A percentile compares a stretch with the other conserved stretches of the same genome.
Evolutionary conservation across 2,797 vertebrate species (phyloP).

Genomic region (Liparis tanakae): DNA sequence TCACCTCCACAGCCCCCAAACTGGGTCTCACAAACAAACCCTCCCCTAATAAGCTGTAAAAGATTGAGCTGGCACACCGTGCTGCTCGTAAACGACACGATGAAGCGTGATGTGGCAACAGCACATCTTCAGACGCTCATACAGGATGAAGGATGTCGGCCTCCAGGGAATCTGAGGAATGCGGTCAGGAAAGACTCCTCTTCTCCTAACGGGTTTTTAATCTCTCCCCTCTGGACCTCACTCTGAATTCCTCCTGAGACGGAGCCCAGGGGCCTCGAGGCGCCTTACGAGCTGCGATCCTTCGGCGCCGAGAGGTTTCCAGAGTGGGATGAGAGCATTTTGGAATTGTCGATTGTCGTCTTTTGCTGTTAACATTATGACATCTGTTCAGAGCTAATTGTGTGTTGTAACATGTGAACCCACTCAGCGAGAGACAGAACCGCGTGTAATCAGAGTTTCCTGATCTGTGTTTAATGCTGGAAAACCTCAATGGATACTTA

Average conservation of each 20-base stretch:
- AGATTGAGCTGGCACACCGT: neutral
- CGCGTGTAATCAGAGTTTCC: neutral
- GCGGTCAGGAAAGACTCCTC: conserved; percentile 24
- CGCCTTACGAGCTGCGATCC: neutral
- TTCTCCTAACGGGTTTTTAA: conserved; percentile 48
- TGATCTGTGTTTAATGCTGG: conserved; percentile 25
- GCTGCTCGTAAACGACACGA: conserved; percentile 25
- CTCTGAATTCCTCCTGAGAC: neutral
- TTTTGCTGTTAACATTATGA: neutral
- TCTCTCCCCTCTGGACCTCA: conserved; percentile 12
- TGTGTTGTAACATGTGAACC: conserved; percentile 12
- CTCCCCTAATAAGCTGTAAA: conserved; percentile 9
- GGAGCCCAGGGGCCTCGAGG: conserved; percentile 26
- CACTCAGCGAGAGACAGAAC: neutral
- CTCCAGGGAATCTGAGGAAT: conserved; percentile 43
- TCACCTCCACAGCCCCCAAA: neutral
- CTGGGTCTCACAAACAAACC: conserved; percentile 6
- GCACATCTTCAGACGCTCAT: conserved; percentile 1
- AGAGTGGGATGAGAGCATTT: conserved; percentile 3
- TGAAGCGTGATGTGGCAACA: conserved; percentile 5
- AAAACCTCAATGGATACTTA: conserved; percentile 16
- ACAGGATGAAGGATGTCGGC: neutral
- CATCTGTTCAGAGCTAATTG: neutral
- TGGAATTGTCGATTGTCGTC: neutral
- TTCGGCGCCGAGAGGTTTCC: neutral